A percentile compares a stretch with the other conserved stretches of the same genome.
phyloP scores from a whole-genome alignment of 2,888 invertebrate species.

The Dione juno region DNA sequence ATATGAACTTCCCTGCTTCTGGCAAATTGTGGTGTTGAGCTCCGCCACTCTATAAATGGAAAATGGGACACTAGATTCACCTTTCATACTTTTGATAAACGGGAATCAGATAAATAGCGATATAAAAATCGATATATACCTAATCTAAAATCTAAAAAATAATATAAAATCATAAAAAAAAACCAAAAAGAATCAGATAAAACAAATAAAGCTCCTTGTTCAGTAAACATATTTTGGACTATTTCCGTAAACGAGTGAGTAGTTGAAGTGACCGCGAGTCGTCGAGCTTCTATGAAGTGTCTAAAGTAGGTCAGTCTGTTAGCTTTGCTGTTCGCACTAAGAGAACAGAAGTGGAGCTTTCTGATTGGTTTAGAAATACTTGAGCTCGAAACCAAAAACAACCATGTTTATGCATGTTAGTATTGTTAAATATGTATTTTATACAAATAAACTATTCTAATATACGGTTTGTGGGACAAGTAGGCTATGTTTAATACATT shows the following conservation, averaged over 20 bases:
- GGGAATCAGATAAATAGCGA: no score
- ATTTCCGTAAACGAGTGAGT: slow-evolving; percentile 5
- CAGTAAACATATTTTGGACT: slow-evolving; percentile 11
- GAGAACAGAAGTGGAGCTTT: background rate
- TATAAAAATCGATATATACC: no score
- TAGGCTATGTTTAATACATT: no score
- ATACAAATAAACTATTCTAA: no score
- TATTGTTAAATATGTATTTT: background rate
- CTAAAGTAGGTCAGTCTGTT: slow-evolving; percentile 23
- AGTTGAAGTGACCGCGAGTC: slow-evolving; percentile 1
- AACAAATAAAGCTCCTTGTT: background rate
- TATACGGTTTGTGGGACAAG: no score
- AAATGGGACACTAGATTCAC: no score
- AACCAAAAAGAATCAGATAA: background rate
- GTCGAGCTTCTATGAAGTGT: background rate
- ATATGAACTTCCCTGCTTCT: no score
- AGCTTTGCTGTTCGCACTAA: slow-evolving; percentile 11
- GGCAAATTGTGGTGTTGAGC: no score
- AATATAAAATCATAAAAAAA: no score
- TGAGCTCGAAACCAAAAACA: background rate
- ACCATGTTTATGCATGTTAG: background rate
- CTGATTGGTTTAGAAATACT: slow-evolving; percentile 19
- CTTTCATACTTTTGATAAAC: no score
- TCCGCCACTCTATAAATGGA: no score
- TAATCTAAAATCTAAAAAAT: no score